Evolutionary conservation across 2,113 vertebrate species (phyloP).

Genomic region (Heloderma charlesbogerti): DNA sequence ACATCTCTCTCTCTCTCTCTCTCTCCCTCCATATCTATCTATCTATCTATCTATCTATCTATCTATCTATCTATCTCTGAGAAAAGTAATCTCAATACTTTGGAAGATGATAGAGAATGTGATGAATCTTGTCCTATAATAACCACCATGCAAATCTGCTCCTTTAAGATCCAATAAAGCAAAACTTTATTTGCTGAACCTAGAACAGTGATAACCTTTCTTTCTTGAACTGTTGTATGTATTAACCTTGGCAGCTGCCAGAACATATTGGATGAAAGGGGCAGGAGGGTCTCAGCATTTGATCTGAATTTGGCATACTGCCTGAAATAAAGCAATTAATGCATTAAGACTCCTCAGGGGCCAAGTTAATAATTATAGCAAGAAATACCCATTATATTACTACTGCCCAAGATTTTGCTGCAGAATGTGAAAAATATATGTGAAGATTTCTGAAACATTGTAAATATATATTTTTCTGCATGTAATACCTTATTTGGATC

Average conservation of each 20-base stretch:
- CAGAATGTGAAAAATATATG: background rate
- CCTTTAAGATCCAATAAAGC: background rate
- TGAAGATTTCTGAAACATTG: background rate
- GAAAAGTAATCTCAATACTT: background rate
- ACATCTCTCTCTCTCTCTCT: background rate
- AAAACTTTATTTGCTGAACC: slow-evolving; percentile 6
- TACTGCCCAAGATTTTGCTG: background rate
- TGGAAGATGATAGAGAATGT: background rate
- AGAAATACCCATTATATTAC: background rate
- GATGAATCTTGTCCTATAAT: background rate
- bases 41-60: no score
- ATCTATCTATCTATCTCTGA: background rate
- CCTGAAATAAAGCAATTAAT: background rate
- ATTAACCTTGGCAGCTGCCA: background rate
- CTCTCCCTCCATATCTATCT: background rate
- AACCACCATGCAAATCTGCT: rapidly evolving
- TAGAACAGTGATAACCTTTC: slow-evolving; percentile 17
- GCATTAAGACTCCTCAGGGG: background rate
- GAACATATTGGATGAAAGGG: rapidly evolving
- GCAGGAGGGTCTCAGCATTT: background rate
- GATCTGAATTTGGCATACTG: rapidly evolving
- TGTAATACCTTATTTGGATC: background rate
- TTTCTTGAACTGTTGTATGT: background rate
- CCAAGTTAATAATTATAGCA: background rate
- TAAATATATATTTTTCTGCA: background rate